Conservation (phyloP, 2,888 invertebrate species). For the Pterobdella sp. region DNA sequence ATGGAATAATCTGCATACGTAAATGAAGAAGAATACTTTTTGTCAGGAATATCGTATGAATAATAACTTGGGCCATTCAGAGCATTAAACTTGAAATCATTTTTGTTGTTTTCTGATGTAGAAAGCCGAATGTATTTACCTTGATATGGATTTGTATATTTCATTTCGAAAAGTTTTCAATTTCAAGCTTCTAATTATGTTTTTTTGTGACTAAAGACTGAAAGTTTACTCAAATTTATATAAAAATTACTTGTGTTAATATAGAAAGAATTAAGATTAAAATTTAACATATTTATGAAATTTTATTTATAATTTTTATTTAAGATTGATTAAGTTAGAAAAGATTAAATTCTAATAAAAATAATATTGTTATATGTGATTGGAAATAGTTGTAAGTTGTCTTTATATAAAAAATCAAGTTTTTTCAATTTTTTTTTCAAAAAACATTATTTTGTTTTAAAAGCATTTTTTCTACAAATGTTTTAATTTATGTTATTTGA, state of each 20-base stretch:
- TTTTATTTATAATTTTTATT: no score
- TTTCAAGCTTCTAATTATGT: no score
- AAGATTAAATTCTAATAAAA: no score
- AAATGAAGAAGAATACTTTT: slow-evolving; percentile 31
- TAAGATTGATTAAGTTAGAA: no score
- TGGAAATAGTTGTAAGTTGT: no score
- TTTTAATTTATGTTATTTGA: neutral
- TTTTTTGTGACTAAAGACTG: no score
- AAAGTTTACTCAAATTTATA: no score
- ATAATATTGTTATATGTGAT: no score
- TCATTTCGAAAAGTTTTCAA: no score
- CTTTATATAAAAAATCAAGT: neutral
- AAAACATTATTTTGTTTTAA: neutral
- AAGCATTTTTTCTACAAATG: neutral
- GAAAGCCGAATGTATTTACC: slow-evolving; percentile 29
- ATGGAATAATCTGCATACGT: slow-evolving; percentile 22
- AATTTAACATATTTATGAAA: no score
- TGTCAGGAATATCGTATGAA: slow-evolving; percentile 27
- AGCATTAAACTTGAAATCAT: slow-evolving; percentile 25
- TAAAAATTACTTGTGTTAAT: no score
- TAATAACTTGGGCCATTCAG: slow-evolving; percentile 31
- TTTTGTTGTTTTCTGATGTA: slow-evolving; percentile 12
- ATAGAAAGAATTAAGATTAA: no score
- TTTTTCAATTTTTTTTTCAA: neutral
- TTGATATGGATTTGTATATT: slow-evolving; percentile 4